phyloP scores from a whole-genome alignment of 2,113 vertebrate species.

The Bettongia penicillata region DNA sequence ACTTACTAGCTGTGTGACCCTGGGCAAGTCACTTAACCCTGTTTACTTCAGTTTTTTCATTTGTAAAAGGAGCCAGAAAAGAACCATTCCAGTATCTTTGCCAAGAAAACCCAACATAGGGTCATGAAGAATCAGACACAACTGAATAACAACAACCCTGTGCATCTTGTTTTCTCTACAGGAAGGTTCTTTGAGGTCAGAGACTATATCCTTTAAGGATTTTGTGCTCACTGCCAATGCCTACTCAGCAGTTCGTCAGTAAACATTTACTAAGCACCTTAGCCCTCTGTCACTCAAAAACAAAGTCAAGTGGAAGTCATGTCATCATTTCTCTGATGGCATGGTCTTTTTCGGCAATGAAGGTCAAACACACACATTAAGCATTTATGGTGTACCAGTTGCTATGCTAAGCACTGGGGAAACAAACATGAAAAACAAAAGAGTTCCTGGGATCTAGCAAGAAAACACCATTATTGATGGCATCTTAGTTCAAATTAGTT shows the following conservation, averaged over 20 bases:
- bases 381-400: not conserved
- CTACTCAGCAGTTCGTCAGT: not conserved
- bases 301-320: too few relatives aligned
- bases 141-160: not conserved
- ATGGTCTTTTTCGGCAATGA: too few relatives aligned
- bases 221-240: not conserved
- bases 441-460: not conserved
- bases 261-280: not conserved
- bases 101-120: not conserved
- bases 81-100: not conserved
- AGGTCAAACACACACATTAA: not conserved
- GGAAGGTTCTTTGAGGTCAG: not conserved
- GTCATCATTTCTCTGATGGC: too few relatives aligned
- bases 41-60: not conserved
- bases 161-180: not conserved
- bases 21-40: not conserved
- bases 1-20: slow-evolving; percentile 15
- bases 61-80: not conserved
- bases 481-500: not conserved
- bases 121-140: not conserved
- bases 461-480: not conserved
- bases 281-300: too few relatives aligned
- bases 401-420: not conserved
- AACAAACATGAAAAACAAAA: not conserved
- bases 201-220: not conserved